These are phyloP conservation scores for Heliconius himera DNA, from an alignment of 1,140 invertebrate genomes.

Conservation along the genomic window DNA sequence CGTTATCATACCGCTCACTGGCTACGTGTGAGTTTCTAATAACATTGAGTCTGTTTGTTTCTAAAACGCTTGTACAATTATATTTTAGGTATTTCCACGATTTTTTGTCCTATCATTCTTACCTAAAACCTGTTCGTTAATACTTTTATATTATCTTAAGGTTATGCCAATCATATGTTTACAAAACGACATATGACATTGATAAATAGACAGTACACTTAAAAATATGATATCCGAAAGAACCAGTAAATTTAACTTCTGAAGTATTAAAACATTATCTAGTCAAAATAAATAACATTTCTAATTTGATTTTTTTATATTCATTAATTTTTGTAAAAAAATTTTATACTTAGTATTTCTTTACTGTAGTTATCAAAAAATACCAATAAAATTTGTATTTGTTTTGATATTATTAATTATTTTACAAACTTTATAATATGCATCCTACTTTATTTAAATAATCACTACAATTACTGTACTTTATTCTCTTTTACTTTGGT, in stretches of 20 bases:
- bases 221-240: background rate
- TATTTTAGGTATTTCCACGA: background rate
- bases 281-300: background rate
- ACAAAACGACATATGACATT: slow-evolving; percentile 33
- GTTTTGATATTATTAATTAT: too few species aligned
- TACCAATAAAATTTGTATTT: too few species aligned
- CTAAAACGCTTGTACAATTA: background rate
- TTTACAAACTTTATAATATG: too few species aligned
- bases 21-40: slow-evolving; percentile 76
- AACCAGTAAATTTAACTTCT: background rate
- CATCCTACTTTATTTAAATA: too few species aligned
- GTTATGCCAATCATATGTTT: slow-evolving; percentile 37
- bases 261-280: background rate
- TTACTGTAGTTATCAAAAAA: too few species aligned
- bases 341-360: too few species aligned
- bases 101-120: background rate
- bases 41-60: slow-evolving; percentile 53
- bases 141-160: slow-evolving; percentile 9
- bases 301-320: too few species aligned
- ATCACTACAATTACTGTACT: background rate
- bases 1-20: slow-evolving; percentile 65
- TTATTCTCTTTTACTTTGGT: background rate
- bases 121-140: background rate
- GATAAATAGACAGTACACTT: background rate
- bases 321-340: too few species aligned